phyloP scores from a whole-genome alignment of 2,797 vertebrate genomes.

The Ara ararauna region DNA sequence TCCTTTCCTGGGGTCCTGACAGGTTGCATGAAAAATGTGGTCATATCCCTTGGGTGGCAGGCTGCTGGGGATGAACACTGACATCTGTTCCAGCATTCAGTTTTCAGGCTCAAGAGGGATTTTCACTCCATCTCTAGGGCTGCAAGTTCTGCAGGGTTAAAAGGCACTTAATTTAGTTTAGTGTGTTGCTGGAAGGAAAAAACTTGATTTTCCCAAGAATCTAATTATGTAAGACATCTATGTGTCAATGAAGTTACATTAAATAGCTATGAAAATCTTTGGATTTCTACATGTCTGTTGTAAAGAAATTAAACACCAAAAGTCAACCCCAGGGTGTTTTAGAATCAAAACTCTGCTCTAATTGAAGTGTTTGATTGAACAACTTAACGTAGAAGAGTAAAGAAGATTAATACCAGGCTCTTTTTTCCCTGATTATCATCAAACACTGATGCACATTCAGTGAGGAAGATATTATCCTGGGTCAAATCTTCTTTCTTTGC shows the following conservation, averaged over 20 bases:
- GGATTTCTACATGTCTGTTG: background rate
- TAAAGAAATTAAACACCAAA: conserved; percentile 7
- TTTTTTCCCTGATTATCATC: background rate
- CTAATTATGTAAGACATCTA: background rate
- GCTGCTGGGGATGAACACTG: background rate
- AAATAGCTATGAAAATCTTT: conserved; percentile 7
- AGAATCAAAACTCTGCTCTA: background rate
- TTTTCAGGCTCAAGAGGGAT: background rate
- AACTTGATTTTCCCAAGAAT: background rate
- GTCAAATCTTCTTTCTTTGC: background rate
- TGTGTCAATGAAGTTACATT: conserved; percentile 2
- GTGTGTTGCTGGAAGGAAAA: background rate
- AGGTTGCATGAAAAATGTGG: rapidly evolving
- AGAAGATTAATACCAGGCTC: background rate
- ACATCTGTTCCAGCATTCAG: background rate
- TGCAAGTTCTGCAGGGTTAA: background rate
- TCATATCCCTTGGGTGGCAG: background rate
- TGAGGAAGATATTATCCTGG: background rate
- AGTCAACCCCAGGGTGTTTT: background rate
- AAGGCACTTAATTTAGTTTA: background rate
- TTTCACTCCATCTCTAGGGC: background rate
- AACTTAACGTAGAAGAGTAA: background rate
- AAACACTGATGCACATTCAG: background rate
- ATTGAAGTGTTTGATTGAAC: background rate
- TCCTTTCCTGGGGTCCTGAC: background rate